phyloP scores from a whole-genome alignment of 2,113 vertebrate genomes.

The Oxyura jamaicensis region DNA sequence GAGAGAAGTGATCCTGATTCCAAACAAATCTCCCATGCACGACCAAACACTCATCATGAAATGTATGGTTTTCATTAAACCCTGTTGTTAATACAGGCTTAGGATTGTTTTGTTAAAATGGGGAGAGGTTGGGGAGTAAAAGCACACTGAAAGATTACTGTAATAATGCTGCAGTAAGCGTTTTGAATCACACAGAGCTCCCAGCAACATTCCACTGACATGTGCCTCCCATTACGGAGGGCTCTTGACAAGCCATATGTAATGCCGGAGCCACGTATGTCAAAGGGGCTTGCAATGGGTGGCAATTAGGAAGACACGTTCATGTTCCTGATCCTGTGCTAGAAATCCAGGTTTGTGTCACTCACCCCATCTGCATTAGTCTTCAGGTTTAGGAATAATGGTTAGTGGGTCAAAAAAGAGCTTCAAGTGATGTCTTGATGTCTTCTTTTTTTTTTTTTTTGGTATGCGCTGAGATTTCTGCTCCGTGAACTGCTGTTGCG shows the following conservation, averaged over 20 bases:
- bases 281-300: neutral
- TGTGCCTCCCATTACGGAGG: neutral
- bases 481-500: neutral
- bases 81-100: conserved; percentile 65
- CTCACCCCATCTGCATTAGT: neutral
- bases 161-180: conserved; percentile 60
- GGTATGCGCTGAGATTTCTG: neutral
- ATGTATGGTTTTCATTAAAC: conserved; percentile 77
- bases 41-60: conserved; percentile 66
- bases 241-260: neutral
- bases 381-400: neutral
- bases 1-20: conserved; percentile 66
- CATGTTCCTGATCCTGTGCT: neutral
- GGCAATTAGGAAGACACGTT: neutral
- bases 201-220: conserved; percentile 12
- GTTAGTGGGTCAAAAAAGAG: neutral
- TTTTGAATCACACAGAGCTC: neutral
- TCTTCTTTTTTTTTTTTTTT: neutral
- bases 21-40: conserved; percentile 74
- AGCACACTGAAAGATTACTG: conserved; percentile 21
- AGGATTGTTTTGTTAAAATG: conserved; percentile 51
- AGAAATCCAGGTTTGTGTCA: neutral
- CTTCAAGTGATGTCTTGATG: neutral
- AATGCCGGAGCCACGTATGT: rapidly evolving
- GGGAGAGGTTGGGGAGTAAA: conserved; percentile 38